Conservation (phyloP, 2,888 invertebrate species). For the Drosophila peninsularis region DNA sequence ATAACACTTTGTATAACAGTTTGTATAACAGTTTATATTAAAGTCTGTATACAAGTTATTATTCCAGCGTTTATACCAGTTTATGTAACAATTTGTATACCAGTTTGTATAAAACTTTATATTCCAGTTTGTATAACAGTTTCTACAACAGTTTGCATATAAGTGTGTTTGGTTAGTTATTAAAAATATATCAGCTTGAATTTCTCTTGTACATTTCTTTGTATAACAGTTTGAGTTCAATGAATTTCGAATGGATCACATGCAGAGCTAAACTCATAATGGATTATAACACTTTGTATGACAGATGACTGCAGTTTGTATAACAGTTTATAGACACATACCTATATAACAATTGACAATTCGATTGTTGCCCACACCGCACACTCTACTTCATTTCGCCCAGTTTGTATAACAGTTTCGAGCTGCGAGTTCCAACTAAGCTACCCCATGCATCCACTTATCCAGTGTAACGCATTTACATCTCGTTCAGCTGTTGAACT, state of each 20-base stretch:
- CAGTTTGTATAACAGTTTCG: constrained; percentile 10
- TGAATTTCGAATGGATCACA: too few relatives aligned
- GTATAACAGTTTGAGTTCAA: constrained; percentile 6
- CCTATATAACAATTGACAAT: too few relatives aligned
- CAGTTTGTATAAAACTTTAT: background rate
- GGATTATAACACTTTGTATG: background rate
- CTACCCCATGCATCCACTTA: background rate
- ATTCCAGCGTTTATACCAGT: background rate
- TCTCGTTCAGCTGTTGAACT: constrained; percentile 42
- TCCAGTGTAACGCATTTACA: constrained; percentile 56
- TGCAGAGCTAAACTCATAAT: background rate
- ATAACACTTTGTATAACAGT: background rate
- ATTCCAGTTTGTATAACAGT: background rate
- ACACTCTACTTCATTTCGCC: background rate
- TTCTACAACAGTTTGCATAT: background rate
- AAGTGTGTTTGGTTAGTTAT: too few relatives aligned
- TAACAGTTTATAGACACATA: background rate
- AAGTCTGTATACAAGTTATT: background rate
- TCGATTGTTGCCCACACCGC: background rate
- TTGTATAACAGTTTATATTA: background rate
- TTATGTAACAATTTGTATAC: background rate
- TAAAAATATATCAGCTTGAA: too few relatives aligned
- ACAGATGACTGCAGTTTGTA: background rate
- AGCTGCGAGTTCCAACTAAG: background rate
- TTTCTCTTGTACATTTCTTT: background rate